Percentiles rank a stretch among this genome's conserved stretches.
These are phyloP conservation scores for Leptinotarsa defecta DNA, from an alignment of 1,140 invertebrate genomes.

Conservation along the genomic window DNA sequence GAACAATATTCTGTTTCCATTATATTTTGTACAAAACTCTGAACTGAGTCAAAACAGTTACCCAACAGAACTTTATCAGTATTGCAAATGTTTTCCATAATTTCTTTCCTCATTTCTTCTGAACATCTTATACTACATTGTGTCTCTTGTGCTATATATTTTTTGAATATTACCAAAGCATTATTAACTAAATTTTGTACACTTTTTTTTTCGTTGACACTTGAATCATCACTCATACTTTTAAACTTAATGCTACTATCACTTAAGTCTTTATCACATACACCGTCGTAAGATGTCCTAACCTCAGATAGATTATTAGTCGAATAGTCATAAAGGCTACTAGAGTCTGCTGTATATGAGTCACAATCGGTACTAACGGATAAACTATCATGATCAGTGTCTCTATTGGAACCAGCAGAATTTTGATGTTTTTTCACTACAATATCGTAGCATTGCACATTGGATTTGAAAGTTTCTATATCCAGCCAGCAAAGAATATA, in stretches of 20 bases:
- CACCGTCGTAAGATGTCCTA: constrained; percentile 34
- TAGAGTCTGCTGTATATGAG: constrained; percentile 53
- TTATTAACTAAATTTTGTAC: constrained; percentile 57
- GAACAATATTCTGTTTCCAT: constrained; percentile 68
- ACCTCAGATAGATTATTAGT: constrained; percentile 32
- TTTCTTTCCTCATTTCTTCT: constrained; percentile 57
- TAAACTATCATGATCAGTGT: constrained; percentile 53
- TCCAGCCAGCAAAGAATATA: constrained; percentile 76
- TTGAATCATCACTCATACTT: constrained; percentile 43
- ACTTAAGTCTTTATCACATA: constrained; percentile 47
- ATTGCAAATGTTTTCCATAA: constrained; percentile 59
- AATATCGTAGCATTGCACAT: constrained; percentile 20
- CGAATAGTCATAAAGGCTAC: constrained; percentile 49
- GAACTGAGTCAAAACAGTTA: constrained; percentile 65
- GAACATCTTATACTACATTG: constrained; percentile 56
- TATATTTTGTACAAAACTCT: constrained; percentile 67
- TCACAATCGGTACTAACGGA: constrained; percentile 56
- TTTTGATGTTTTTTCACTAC: constrained; percentile 27
- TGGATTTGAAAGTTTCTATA: constrained; percentile 66
- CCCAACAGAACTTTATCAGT: constrained; percentile 52
- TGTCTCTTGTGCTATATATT: constrained; percentile 61
- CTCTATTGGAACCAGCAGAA: constrained; percentile 36
- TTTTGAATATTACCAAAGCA: constrained; percentile 62
- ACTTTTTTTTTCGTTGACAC: constrained; percentile 34
- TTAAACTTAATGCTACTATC: constrained; percentile 48